Percentiles rank a stretch among this genome's conserved stretches.
Conservation (phyloP, 2,888 invertebrate genomes). For the Ophion slaviceki region DNA sequence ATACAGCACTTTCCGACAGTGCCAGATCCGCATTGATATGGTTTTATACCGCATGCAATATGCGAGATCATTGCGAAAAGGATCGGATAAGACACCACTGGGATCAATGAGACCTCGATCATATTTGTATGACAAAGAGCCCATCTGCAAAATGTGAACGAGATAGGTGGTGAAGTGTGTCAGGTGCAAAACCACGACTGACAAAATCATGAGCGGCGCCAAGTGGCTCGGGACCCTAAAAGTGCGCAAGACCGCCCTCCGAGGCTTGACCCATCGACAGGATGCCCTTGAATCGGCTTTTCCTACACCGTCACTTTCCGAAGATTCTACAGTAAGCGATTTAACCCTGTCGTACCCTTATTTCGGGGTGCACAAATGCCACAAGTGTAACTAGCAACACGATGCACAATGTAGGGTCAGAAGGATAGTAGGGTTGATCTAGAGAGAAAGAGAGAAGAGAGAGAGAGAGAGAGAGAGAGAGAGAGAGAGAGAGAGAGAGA, state of each 20-base stretch:
- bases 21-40: neutral
- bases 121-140: neutral
- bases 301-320: neutral
- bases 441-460: too few species aligned
- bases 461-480: too few species aligned
- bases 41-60: neutral
- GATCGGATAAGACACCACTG: neutral
- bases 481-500: too few species aligned
- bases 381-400: neutral
- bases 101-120: neutral
- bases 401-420: neutral
- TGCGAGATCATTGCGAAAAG: neutral
- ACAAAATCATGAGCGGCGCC: neutral
- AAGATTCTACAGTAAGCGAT: neutral
- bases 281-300: neutral
- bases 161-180: neutral
- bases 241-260: neutral
- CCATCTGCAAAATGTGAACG: neutral
- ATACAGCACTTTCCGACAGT: neutral
- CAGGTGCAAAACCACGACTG: neutral
- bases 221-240: neutral
- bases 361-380: neutral
- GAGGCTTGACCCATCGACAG: neutral
- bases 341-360: neutral
- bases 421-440: conserved; percentile 71